phyloP scores from a whole-genome alignment of 2,797 vertebrate species.

The Scomberomorus guttatus region DNA sequence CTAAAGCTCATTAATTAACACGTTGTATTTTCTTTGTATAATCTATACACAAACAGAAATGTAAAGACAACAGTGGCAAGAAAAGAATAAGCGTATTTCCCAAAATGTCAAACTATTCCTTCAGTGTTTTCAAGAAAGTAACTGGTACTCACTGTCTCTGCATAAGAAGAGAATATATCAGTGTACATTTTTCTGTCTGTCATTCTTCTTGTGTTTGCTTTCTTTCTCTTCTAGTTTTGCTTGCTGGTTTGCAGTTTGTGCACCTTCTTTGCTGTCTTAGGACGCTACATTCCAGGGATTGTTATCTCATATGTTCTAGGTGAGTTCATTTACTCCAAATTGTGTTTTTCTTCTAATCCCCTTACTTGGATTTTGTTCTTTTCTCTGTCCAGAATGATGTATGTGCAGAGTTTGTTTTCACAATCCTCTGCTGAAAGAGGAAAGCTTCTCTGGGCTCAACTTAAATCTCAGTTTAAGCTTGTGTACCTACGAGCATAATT shows the following conservation, averaged over 20 bases:
- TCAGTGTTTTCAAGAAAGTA: background rate
- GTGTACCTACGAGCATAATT: no score
- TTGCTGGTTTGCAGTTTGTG: constrained; percentile 97
- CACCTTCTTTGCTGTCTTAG: constrained; percentile 95
- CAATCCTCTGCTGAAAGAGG: no score
- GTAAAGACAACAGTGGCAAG: background rate
- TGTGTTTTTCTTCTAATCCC: no score
- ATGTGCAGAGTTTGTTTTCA: no score
- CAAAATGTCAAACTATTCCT: no score
- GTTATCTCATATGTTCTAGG: constrained; percentile 93
- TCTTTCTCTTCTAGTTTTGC: constrained; percentile 89
- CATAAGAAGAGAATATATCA: background rate
- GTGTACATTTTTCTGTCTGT: background rate
- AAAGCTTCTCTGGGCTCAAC: no score
- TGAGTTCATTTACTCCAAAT: constrained; percentile 71
- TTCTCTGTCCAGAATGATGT: no score
- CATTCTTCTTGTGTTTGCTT: background rate
- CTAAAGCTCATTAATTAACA: no score
- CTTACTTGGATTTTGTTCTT: no score
- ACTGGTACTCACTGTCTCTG: background rate
- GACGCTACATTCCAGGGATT: constrained; percentile 97
- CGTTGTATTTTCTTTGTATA: no score
- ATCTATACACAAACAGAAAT: no score
- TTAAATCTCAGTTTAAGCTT: no score
- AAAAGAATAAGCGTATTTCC: background rate